phyloP scores from a whole-genome alignment of 1,140 invertebrate genomes.

The Cyrtorhinus lividipennis region DNA sequence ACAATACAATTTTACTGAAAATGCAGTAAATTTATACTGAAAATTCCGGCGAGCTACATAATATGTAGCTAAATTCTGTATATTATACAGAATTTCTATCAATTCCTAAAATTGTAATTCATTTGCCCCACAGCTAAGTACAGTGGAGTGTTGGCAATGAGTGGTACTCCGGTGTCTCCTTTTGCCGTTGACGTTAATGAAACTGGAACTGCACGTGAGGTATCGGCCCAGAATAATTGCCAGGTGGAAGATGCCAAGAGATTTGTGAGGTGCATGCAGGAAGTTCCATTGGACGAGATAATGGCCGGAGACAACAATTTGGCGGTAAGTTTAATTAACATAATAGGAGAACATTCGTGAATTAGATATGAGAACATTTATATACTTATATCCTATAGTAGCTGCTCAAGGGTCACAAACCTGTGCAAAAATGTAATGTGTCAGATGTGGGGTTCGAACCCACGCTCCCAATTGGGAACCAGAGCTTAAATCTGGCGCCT shows the following conservation, averaged over 20 bases:
- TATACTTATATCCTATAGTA: no score
- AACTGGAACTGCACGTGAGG: slow-evolving; percentile 31
- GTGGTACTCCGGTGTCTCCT: slow-evolving; percentile 44
- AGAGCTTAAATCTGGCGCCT: slow-evolving; percentile 59
- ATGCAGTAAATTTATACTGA: no score
- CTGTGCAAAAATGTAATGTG: no score
- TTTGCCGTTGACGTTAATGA: slow-evolving; percentile 45
- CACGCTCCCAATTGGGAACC: slow-evolving; percentile 56
- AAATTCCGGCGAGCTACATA: no score
- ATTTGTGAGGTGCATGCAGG: slow-evolving; percentile 42
- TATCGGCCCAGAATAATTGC: slow-evolving; percentile 40
- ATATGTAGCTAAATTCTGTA: no score
- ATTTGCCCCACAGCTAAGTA: slow-evolving; percentile 36
- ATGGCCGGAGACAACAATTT: slow-evolving; percentile 27
- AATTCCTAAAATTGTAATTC: no score
- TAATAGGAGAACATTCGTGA: no score
- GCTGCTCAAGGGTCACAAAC: no score
- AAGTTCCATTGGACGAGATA: slow-evolving; percentile 31
- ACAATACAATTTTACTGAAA: no score
- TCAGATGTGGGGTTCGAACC: slow-evolving; percentile 60
- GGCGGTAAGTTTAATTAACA: slow-evolving; percentile 21
- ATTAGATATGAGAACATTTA: no score
- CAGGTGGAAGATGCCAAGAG: slow-evolving; percentile 34
- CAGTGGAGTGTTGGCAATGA: slow-evolving; percentile 48
- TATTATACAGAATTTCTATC: no score